Base-by-base conservation (phyloP, 2,888 invertebrate species). In the Epinotia brunnichana region DNA sequence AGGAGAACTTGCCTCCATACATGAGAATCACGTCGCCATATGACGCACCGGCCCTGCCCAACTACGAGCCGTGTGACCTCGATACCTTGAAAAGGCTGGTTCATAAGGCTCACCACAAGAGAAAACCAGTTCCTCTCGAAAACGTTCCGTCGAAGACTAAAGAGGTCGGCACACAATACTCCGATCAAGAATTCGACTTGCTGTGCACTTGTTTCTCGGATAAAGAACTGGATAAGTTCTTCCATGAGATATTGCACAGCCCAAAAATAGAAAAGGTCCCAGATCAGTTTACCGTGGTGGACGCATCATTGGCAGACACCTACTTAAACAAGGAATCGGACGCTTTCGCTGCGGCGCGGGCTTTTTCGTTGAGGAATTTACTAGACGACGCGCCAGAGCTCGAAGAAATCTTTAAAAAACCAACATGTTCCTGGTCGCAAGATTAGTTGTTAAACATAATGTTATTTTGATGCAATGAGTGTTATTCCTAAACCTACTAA, bases 1-100 rank as follows among this genome's bases (percentile, higher is more conserved):
- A 79, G 39, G 88, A 89, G 69, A 86, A 90, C 77, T 76, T 92
- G 41, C 92, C 92, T 1, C 77, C 85, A 4, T 92, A 92, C 71
- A 92, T 92, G 92, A 83, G 79, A 73, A 86, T 81, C 15, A 83
- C 79, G 82, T 91, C 91, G 1, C 72, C 51, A 17, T 92, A 78
- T 74, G 85, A 85, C 2, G 70, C 79, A 10, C 81, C 85, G 9
- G 83, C 85, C 19, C 77, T 91, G 67, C 87, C 86, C 0, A 79
- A 89, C 74, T 92, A 92, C 77, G 85, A 89, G 77, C 77, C 77
- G 2, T 90, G 90, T 77, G 78, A 86, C 5, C 3, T 87, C 0
- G 71, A 74, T 15, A 81, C 79, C 54, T 76, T 92, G 24, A 87
- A 85, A 74, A 77, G 75, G 15, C 74, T 91, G 60, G 88, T 91